Conservation (phyloP, 2,113 vertebrate species). For the Ibidorhyncha struthersii region DNA sequence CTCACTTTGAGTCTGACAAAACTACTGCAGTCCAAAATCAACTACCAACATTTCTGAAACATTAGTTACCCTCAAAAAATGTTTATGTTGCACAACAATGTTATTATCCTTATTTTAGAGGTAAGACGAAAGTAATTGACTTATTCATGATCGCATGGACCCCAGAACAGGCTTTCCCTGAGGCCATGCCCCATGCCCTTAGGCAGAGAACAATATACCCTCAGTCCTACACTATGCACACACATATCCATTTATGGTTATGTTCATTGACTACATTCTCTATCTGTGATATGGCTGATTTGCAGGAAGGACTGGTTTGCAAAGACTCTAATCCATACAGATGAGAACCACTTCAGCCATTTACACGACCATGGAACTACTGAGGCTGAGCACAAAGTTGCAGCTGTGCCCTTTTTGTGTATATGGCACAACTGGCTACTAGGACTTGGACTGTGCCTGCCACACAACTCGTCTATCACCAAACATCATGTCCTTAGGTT, state of each 20-base stretch:
- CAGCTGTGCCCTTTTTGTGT: background rate
- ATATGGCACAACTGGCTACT: background rate
- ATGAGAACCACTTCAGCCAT: background rate
- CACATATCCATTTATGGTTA: background rate
- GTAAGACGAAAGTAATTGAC: background rate
- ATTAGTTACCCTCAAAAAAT: background rate
- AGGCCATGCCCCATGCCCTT: background rate
- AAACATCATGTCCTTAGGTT: background rate
- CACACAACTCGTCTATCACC: rapidly evolving
- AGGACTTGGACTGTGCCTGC: background rate
- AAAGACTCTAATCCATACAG: background rate
- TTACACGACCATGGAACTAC: background rate
- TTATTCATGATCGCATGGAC: background rate
- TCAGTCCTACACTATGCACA: background rate
- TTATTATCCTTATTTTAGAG: background rate
- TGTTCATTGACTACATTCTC: background rate
- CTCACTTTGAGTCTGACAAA: background rate
- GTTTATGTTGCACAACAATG: background rate
- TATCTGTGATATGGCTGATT: background rate
- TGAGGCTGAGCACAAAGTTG: background rate
- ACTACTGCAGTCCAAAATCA: background rate
- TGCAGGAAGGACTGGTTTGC: background rate
- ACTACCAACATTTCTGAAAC: background rate
- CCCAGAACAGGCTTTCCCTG: background rate
- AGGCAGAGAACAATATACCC: background rate